Evolutionary conservation across 2,888 invertebrate species (phyloP).

Genomic region (Empis livida): DNA sequence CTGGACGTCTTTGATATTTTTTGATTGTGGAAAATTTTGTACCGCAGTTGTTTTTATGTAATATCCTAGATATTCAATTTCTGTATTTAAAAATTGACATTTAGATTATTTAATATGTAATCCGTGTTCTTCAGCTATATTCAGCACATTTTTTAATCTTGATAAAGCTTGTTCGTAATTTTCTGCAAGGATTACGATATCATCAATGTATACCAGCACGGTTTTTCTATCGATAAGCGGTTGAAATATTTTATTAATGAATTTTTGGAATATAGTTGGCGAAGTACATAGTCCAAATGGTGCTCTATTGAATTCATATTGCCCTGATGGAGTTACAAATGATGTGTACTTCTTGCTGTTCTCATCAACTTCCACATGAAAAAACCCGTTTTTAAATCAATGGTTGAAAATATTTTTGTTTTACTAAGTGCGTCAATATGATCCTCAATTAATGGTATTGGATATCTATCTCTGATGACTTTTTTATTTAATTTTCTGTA

Average conservation of each 20-base stretch:
- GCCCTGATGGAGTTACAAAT: slow-evolving; percentile 22
- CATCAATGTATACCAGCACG: slow-evolving; percentile 17
- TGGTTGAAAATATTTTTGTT: slow-evolving; percentile 18
- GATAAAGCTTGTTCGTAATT: slow-evolving; percentile 9
- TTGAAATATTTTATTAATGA: slow-evolving; percentile 6
- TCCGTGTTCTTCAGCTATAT: slow-evolving; percentile 4
- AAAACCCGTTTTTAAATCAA: slow-evolving; percentile 24
- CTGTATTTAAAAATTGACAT: slow-evolving; percentile 11
- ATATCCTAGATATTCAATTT: slow-evolving; percentile 12
- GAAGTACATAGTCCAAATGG: slow-evolving; percentile 30
- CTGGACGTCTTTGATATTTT: slow-evolving; percentile 6
- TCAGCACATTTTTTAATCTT: slow-evolving; percentile 9
- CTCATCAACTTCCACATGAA: slow-evolving; percentile 21
- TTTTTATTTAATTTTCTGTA: slow-evolving; percentile 8
- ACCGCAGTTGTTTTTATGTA: slow-evolving; percentile 17
- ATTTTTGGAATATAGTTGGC: slow-evolving; percentile 19
- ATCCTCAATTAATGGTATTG: slow-evolving; percentile 21
- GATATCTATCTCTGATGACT: background rate
- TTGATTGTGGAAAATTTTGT: slow-evolving; percentile 12
- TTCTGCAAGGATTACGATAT: slow-evolving; percentile 16
- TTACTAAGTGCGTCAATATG: slow-evolving; percentile 19
- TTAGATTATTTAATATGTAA: slow-evolving; percentile 12
- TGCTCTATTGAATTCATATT: slow-evolving; percentile 19
- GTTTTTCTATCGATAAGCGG: no score
- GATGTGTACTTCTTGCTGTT: slow-evolving; percentile 19